Conservation (phyloP, 1,140 invertebrate species). For the Drosophila equinoxialis region DNA sequence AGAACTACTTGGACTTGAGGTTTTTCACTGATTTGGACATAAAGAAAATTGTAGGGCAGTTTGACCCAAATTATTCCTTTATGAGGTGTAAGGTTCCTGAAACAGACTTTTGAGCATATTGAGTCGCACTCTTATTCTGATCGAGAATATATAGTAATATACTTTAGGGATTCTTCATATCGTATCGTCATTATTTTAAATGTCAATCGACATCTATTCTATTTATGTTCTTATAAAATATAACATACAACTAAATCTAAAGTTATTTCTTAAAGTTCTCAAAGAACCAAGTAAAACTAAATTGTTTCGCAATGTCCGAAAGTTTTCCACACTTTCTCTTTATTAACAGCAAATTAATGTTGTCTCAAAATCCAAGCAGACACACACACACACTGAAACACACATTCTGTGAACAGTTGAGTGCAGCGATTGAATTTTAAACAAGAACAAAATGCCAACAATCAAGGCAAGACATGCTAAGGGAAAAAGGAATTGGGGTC, state of each 20-base stretch:
- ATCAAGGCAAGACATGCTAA: slow-evolving; percentile 69
- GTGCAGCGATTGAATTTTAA: slow-evolving; percentile 77
- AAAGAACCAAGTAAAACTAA: background rate
- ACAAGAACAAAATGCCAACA: slow-evolving; percentile 70
- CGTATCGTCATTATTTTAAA: too few species aligned
- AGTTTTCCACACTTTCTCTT: slow-evolving; percentile 57
- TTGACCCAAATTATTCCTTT: background rate
- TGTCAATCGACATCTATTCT: too few species aligned
- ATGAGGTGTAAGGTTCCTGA: background rate
- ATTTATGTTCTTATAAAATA: too few species aligned
- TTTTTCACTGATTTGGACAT: slow-evolving; percentile 17
- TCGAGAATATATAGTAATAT: too few species aligned
- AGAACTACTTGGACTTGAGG: slow-evolving; percentile 56
- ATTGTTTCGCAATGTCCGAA: slow-evolving; percentile 7
- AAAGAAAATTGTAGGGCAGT: background rate
- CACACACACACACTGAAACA: background rate
- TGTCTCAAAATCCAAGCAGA: slow-evolving; percentile 22
- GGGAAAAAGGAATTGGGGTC: slow-evolving; percentile 12
- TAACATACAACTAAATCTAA: too few species aligned
- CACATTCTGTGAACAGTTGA: slow-evolving; percentile 34
- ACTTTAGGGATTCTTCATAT: too few species aligned
- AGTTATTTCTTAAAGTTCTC: too few species aligned
- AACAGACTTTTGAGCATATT: too few species aligned
- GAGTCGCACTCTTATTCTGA: too few species aligned
- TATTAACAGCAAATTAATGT: slow-evolving; percentile 79